Conservation (phyloP, 2,113 vertebrate species). For the Delphinus delphis region DNA sequence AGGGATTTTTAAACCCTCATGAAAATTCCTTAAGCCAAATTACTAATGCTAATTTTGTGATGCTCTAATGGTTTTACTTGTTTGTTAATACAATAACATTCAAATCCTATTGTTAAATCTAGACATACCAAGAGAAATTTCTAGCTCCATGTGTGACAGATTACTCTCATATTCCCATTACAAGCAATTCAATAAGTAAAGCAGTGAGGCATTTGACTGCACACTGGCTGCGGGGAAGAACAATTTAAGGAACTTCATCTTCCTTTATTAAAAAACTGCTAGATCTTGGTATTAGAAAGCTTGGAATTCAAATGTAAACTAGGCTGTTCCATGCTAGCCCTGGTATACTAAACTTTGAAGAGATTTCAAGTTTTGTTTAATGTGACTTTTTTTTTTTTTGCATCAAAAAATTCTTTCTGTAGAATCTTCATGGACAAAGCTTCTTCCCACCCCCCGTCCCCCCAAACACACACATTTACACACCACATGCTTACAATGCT, state of each 20-base stretch:
- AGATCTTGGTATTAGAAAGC: neutral
- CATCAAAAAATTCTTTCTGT: neutral
- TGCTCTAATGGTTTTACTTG: slow-evolving; percentile 48
- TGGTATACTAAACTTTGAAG: neutral
- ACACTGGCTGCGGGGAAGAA: neutral
- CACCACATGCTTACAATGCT: neutral
- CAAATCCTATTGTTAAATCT: slow-evolving; percentile 41
- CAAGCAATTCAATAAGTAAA: neutral
- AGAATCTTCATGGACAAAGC: neutral
- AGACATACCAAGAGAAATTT: neutral
- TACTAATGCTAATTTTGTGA: slow-evolving; percentile 49
- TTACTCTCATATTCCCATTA: neutral
- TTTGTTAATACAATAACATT: slow-evolving; percentile 51
- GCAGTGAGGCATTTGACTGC: neutral
- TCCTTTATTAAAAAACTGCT: slow-evolving; percentile 18
- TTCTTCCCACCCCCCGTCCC: neutral
- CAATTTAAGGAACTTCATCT: neutral
- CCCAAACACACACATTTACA: neutral
- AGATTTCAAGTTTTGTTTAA: neutral
- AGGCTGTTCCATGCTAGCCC: neutral
- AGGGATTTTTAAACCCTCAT: slow-evolving; percentile 49
- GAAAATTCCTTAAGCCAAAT: slow-evolving; percentile 43
- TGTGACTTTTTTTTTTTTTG: neutral
- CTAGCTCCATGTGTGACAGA: neutral
- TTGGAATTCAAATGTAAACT: neutral